These are phyloP conservation scores for Lysandra bellargus DNA, from an alignment of 2,888 invertebrate species.

Conservation along the genomic window DNA sequence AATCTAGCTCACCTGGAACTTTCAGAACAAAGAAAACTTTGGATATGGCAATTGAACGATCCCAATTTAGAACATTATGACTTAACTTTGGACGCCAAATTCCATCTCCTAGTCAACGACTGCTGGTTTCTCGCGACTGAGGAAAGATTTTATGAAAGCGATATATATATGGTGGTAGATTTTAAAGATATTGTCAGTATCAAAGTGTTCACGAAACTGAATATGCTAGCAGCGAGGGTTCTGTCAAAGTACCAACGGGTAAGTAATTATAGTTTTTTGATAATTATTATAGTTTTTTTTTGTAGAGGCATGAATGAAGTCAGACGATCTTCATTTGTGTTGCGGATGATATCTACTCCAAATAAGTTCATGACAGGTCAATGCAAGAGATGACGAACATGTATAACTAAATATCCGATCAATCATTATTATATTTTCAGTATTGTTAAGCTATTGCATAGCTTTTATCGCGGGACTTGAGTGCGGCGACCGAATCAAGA, in stretches of 20 bases:
- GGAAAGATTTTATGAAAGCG: constrained; percentile 52
- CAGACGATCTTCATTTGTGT: too few species aligned
- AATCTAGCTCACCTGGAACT: constrained; percentile 58
- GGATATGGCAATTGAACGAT: constrained; percentile 71
- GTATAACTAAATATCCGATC: too few species aligned
- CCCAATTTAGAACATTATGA: constrained; percentile 67
- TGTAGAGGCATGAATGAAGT: too few species aligned
- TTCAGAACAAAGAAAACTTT: constrained; percentile 56
- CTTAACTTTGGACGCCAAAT: constrained; percentile 57
- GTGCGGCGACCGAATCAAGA: too few species aligned
- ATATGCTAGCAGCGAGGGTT: constrained; percentile 82
- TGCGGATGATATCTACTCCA: too few species aligned
- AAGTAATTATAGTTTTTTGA: background rate
- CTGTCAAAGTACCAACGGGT: constrained; percentile 83
- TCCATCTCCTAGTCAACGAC: constrained; percentile 61
- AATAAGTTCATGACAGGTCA: too few species aligned
- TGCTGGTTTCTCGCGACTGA: constrained; percentile 57
- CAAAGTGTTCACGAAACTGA: constrained; percentile 79
- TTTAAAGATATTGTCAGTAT: constrained; percentile 61
- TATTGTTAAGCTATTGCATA: too few species aligned
- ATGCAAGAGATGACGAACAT: too few species aligned
- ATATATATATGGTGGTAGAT: constrained; percentile 58
- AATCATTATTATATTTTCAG: too few species aligned
- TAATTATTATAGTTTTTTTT: background rate
- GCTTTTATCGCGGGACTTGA: too few species aligned